Base-by-base conservation (phyloP, 2,113 vertebrate species). In the Crotalus helleri region DNA sequence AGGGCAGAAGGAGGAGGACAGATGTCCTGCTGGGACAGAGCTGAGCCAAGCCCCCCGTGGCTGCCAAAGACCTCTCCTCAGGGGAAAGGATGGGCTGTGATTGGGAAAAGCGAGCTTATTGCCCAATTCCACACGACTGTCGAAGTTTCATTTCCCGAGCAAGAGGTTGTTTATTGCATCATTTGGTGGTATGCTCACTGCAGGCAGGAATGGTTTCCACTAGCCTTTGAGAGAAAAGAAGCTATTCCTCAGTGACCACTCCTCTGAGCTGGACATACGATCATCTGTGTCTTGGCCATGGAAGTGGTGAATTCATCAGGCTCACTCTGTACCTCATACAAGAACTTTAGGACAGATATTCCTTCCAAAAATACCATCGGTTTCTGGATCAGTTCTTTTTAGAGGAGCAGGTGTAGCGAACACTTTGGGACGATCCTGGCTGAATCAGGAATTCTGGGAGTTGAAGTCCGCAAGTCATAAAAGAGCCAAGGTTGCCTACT, bases 21-120 rank as follows among this genome's bases (percentile, higher is more conserved):
- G 64, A 33, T 5, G 69, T 19, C 69, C 69, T 39, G 54, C 33
- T 13, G 39, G 23, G 33, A 26, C 33, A 26, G 90, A 53, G 11
- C 51, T 21, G 11, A 10, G 81, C n/a, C n/a, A 85, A 44, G 44
- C 39, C 33, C 81, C 11, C 39, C 74, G 2, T n/a, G 49, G 29
- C 12, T 53, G 26, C 51, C 9, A 26, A 54, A 6, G 26, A 1
- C 49, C 8, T n/a, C 29, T 54, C 53, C 6, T n/a, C 17, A 26
- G 12, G 13, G 39, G 24, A 15, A 15, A 26, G 86, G 49, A 87
- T 11, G 46, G 57, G 17, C 53, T 10, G 12, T 46, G 33, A 46
- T 88, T 69, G 86, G 74, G 92, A 89, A 89, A 89, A 92, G 29
- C 87, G 46, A 17, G 33, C 87, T 46, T 3, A 29, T 89, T 92